These are phyloP conservation scores for Heterotis niloticus DNA, from an alignment of 2,113 vertebrate genomes.

Conservation along the genomic window DNA sequence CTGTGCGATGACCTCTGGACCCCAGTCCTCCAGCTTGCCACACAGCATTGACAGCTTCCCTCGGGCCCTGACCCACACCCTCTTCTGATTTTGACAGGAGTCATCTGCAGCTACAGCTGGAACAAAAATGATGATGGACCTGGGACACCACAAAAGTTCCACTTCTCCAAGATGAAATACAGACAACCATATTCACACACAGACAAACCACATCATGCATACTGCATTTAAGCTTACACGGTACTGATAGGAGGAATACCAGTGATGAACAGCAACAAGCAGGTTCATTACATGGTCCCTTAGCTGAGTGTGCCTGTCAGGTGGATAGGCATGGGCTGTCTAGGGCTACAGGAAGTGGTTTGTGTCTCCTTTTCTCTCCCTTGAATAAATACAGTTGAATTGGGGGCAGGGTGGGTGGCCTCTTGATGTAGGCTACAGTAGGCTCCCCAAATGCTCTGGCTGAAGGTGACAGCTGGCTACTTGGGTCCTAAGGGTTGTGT, in stretches of 20 bases:
- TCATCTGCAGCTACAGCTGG: conserved; percentile 1
- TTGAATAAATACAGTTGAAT: conserved; percentile 14
- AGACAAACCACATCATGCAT: background rate
- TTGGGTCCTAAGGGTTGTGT: background rate
- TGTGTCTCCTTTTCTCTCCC: conserved; percentile 1
- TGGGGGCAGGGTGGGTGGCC: background rate
- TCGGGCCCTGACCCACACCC: background rate
- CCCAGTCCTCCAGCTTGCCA: background rate
- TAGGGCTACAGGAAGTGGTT: background rate
- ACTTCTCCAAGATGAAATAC: background rate
- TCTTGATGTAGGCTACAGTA: background rate
- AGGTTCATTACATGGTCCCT: background rate
- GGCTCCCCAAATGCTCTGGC: background rate
- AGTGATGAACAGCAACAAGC: background rate
- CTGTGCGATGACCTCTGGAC: background rate
- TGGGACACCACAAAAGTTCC: background rate
- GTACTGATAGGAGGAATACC: background rate
- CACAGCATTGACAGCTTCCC: background rate
- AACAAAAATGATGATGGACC: background rate
- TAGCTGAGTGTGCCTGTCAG: conserved; percentile 10
- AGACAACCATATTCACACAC: background rate
- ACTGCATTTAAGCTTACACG: background rate
- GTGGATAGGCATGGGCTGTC: background rate
- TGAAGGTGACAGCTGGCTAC: background rate
- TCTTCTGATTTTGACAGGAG: background rate